Evolutionary conservation across 2,113 vertebrate species (phyloP).

Genomic region (Raja brachyura): DNA sequence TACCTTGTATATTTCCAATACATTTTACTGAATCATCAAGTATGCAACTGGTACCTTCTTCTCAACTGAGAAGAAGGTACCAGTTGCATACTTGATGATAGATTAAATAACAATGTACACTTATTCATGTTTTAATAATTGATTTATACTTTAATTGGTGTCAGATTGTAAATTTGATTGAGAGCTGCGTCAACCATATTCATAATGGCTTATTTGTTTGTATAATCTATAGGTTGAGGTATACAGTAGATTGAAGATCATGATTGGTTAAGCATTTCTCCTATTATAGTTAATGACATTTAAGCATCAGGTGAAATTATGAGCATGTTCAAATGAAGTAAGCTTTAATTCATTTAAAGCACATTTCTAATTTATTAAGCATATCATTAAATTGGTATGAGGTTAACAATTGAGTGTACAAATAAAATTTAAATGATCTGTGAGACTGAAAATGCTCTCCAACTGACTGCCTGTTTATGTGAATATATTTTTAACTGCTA

Average conservation of each 20-base stretch:
- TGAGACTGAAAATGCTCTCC: slow-evolving; percentile 25
- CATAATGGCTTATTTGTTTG: background rate
- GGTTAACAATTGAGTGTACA: no score
- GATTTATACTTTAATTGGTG: background rate
- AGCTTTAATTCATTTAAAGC: background rate
- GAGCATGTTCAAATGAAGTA: slow-evolving; percentile 11
- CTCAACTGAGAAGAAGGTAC: background rate
- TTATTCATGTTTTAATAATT: background rate
- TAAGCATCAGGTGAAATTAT: slow-evolving; percentile 24
- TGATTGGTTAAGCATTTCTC: background rate
- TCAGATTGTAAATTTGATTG: background rate
- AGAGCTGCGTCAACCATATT: background rate
- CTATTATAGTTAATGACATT: background rate
- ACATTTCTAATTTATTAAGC: background rate
- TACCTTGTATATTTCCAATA: background rate
- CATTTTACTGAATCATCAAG: background rate
- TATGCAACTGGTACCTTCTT: no score
- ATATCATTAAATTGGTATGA: background rate
- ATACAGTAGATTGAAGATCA: background rate
- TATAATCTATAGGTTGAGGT: background rate
- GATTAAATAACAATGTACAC: background rate
- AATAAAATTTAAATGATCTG: background rate
- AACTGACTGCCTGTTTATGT: background rate
- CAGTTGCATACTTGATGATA: background rate
- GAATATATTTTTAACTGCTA: background rate